Evolutionary conservation across 2,888 invertebrate species (phyloP), one percentile per base, ranked within the genome.

Genomic region (Aquatica leii): DNA sequence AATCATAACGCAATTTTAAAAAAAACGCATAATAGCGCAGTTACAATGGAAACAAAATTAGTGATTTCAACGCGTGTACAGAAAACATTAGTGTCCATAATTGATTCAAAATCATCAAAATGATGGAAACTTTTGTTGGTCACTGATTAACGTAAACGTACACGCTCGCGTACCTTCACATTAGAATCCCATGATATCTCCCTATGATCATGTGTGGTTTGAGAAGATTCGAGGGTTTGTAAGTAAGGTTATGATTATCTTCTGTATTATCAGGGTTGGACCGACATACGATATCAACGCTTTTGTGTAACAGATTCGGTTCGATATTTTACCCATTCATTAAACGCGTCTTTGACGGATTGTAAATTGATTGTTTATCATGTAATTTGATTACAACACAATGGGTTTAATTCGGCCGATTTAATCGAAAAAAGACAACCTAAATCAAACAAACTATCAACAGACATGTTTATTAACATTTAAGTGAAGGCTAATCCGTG

Each of bases 401-500:
- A 21, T 51, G 41, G 21, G 40, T 41, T 24, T n/a, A 59, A 59
- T 59, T 52, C 37, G 40, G 24, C 34, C 20, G 50, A 66, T 58
- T 40, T n/a, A 40, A 8, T 40, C 6, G 14, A 63, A 62, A 48
- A 55, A 51, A n/a, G 61, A 62, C 67, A 61, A 64, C 50, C 62
- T 69, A 70, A 70, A 70, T 70, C 67, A 70, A 69, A 67, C 67
- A 69, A 65, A 67, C 67, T 65, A 70, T 70, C 68, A 69, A 64
- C 69, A 62, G 68, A 69, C 70, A 70, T 70, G 70, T 69, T 70
- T 70, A 70, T 70, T 70, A 69, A 70, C 69, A 70, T 67, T 69
- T 69, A 70, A 68, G 62, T 61, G 65, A 69, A 69, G 67, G 63
- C 52, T 70, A 69, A 70, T 70, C 70, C 68, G 55, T 51, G 52